These are phyloP conservation scores for Pterophyllum scalare DNA, from an alignment of 2,113 vertebrate species.

Conservation along the genomic window DNA sequence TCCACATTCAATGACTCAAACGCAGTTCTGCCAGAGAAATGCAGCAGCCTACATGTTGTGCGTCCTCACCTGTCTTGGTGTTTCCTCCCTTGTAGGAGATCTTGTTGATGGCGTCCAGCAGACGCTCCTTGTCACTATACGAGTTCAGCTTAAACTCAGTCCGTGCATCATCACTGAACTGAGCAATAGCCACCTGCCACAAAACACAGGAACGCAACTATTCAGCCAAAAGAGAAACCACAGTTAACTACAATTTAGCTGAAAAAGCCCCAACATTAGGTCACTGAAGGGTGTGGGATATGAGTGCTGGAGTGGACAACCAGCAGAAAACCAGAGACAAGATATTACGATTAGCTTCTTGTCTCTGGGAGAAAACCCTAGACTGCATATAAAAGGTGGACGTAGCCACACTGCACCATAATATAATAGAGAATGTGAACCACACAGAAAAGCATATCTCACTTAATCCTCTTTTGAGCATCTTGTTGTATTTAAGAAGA, in stretches of 20 bases:
- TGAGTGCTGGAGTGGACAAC: not conserved
- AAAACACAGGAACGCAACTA: not conserved
- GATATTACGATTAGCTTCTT: too few relatives aligned
- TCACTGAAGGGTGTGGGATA: fast-evolving
- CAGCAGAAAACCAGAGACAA: too few relatives aligned
- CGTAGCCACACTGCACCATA: not conserved
- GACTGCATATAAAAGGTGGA: too few relatives aligned
- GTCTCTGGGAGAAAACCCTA: not conserved
- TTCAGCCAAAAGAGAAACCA: not conserved
- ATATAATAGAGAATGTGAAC: not conserved
- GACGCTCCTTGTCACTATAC: constrained; percentile 87
- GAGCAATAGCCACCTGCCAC: constrained; percentile 92
- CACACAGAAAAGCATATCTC: not conserved
- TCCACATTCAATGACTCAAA: not conserved
- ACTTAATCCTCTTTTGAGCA: fast-evolving
- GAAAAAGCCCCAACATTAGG: too few relatives aligned
- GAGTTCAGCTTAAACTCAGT: constrained; percentile 94
- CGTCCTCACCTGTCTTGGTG: constrained; percentile 92
- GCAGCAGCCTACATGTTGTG: not conserved
- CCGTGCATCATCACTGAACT: constrained; percentile 95
- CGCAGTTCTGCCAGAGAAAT: not conserved
- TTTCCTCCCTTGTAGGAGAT: constrained; percentile 98
- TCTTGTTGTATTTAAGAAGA: not conserved
- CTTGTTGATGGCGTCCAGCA: constrained; percentile 91
- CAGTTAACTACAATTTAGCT: too few relatives aligned